Conservation (phyloP, 2,113 vertebrate genomes). For the Raja brachyura region DNA sequence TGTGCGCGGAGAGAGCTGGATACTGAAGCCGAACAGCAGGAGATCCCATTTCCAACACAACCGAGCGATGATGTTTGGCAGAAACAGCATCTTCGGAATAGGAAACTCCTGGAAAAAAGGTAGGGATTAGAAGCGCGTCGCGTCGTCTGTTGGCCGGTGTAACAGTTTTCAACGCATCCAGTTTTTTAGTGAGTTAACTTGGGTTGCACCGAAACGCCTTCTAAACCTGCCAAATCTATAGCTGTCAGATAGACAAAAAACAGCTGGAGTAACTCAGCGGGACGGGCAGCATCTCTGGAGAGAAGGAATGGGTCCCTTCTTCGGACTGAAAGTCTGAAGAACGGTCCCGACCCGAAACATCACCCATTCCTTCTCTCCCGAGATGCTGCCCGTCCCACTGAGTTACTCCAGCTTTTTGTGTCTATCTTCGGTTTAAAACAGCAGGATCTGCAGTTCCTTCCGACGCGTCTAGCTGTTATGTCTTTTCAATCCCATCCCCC, state of each 20-base stretch:
- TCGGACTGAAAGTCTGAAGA: no score
- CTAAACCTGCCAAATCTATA: background rate
- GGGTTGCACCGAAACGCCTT: background rate
- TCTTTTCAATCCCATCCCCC: background rate
- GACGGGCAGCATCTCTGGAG: no score
- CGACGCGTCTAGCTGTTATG: no score
- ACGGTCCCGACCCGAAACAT: no score
- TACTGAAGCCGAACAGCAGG: background rate
- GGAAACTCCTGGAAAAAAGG: slow-evolving; percentile 31
- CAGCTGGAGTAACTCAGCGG: no score
- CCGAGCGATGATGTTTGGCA: slow-evolving; percentile 27
- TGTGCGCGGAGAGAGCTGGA: background rate
- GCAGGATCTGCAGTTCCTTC: no score
- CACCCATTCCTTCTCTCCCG: no score
- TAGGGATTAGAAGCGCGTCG: background rate
- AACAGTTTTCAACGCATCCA: background rate
- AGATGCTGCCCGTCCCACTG: no score
- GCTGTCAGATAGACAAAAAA: background rate
- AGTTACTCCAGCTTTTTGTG: no score
- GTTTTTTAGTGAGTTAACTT: background rate
- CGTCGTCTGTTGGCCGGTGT: background rate
- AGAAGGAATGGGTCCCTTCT: no score
- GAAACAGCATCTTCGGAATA: slow-evolving; percentile 25
- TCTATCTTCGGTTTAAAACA: no score
- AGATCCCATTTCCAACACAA: background rate